phyloP scores from a whole-genome alignment of 2,113 vertebrate genomes.

The Budorcas taxicolor region DNA sequence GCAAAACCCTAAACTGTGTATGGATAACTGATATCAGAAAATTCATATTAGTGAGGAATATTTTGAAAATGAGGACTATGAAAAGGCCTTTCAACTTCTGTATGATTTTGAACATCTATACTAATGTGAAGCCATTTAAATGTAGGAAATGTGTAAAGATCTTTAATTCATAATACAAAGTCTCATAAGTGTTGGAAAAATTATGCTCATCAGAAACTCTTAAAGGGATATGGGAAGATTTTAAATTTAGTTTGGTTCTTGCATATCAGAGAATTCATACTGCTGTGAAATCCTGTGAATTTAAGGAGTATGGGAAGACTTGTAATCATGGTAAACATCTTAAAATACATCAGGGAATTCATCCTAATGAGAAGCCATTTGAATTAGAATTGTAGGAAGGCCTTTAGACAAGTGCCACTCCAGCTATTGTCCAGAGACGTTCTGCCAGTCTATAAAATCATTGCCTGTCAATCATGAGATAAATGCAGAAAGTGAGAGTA shows the following conservation, averaged over 20 bases:
- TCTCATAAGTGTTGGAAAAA: neutral
- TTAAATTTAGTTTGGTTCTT: neutral
- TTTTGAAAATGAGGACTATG: constrained; percentile 10
- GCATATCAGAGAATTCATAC: neutral
- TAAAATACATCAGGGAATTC: neutral
- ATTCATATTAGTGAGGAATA: neutral
- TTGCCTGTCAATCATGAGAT: neutral
- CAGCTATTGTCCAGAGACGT: neutral
- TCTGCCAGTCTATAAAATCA: neutral
- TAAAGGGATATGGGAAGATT: neutral
- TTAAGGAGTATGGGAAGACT: neutral
- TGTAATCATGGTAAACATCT: neutral
- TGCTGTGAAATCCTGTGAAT: neutral
- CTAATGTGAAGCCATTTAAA: neutral
- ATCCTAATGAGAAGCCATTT: neutral
- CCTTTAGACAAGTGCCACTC: neutral
- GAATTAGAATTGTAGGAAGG: neutral
- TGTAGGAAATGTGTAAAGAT: neutral
- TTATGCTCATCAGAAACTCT: neutral
- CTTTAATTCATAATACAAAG: neutral
- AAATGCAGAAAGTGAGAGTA: neutral
- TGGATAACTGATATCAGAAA: neutral
- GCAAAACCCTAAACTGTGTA: neutral
- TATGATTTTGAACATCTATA: neutral
- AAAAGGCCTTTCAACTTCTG: neutral